A percentile compares a stretch with the other conserved stretches of the same genome.
Evolutionary conservation across 1,140 invertebrate genomes (phyloP).

Genomic region (Ladona fulva): DNA sequence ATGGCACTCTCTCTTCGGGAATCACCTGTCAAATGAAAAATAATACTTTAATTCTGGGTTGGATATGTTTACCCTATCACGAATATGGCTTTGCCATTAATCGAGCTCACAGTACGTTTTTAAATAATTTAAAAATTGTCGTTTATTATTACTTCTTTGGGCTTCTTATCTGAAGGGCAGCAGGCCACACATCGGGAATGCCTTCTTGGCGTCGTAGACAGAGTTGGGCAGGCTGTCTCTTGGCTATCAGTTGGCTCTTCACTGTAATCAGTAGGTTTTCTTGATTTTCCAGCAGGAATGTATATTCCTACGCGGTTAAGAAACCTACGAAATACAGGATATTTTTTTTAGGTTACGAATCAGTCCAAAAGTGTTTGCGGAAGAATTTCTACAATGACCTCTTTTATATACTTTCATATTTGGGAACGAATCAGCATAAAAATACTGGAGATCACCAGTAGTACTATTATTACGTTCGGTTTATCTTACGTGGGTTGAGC

Average conservation of each 20-base stretch:
- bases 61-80: no score
- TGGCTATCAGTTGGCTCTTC: background rate
- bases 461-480: no score
- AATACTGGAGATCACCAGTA: no score
- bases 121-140: background rate
- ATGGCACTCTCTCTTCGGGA: background rate
- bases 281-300: background rate
- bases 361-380: no score
- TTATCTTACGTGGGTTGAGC: background rate
- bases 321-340: background rate
- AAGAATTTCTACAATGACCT: no score
- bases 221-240: background rate
- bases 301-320: background rate
- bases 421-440: no score
- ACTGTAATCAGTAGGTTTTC: background rate
- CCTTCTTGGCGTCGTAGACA: background rate
- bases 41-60: no score
- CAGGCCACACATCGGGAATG: background rate
- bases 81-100: background rate
- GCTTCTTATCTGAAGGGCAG: background rate
- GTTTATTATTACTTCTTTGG: background rate
- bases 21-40: background rate
- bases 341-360: no score
- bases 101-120: background rate
- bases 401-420: no score